phyloP scores from a whole-genome alignment of 92 coral and sea anemone species.

The Heteractis magnifica region DNA sequence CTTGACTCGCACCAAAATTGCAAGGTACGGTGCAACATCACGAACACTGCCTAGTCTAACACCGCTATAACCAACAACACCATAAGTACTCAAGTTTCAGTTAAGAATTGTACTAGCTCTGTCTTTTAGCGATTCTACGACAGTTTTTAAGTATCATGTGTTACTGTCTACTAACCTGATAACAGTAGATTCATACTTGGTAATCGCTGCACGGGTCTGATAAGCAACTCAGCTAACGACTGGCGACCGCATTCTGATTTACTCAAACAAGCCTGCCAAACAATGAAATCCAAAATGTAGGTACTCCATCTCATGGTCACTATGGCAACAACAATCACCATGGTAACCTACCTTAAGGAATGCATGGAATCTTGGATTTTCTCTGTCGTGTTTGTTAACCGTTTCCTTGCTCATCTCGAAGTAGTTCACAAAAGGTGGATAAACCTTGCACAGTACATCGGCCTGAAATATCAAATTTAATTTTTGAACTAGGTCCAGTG shows the following conservation, averaged over 20 bases:
- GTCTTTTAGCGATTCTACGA: not conserved
- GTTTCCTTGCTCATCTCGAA: conserved; percentile 99
- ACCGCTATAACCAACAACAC: too few relatives aligned
- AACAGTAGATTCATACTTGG: conserved; percentile 91
- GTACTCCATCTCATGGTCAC: not conserved
- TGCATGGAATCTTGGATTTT: conserved; percentile 91
- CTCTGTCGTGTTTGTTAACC: conserved; percentile 78
- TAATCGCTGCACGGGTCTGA: conserved; percentile 94
- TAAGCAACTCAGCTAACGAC: conserved; percentile 79
- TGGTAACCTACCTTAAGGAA: conserved; percentile 73
- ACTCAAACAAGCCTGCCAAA: conserved; percentile 78
- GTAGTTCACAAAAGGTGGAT: conserved; percentile 95
- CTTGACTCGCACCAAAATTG: too few relatives aligned
- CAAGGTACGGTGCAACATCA: too few relatives aligned
- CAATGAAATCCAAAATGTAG: not conserved
- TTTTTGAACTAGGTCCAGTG: too few relatives aligned
- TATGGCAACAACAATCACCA: not conserved
- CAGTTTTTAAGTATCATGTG: not conserved
- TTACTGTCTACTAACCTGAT: conserved; percentile 49
- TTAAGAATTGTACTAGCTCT: too few relatives aligned
- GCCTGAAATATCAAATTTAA: conserved; percentile 44
- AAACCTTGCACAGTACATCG: conserved; percentile 88
- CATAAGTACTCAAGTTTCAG: too few relatives aligned
- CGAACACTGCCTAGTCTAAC: too few relatives aligned
- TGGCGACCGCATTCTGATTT: conserved; percentile 98